Conservation (phyloP, 1,140 invertebrate genomes). For the Neodiprion lecontei region DNA sequence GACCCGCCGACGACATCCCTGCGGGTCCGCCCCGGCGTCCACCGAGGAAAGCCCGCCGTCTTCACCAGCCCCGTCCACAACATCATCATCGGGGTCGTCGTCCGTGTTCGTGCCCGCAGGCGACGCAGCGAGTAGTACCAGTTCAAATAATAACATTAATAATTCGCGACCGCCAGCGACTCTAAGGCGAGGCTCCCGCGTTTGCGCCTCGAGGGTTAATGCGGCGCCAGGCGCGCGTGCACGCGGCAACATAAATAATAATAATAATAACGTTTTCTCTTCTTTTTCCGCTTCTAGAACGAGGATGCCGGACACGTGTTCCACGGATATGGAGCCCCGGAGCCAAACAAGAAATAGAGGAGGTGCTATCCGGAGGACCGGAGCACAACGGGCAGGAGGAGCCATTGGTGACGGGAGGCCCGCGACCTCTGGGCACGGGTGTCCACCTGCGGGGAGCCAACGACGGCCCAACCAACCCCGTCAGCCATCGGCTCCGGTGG, state of each 20-base stretch:
- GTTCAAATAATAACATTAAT: no score
- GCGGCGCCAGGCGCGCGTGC: neutral
- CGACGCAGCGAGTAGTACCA: neutral
- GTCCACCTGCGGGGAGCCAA: neutral
- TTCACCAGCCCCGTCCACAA: neutral
- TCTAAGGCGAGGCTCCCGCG: neutral
- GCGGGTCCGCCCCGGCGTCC: no score
- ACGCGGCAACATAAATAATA: neutral
- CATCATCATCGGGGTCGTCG: neutral
- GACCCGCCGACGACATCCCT: no score
- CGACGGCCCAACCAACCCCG: neutral
- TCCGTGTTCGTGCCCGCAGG: neutral
- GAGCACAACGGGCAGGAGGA: neutral
- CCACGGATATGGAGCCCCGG: neutral
- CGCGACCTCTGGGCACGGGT: no score
- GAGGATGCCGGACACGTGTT: neutral
- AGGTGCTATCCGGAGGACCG: neutral
- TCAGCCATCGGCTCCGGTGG: neutral
- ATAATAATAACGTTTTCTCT: neutral
- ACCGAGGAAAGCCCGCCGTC: no score
- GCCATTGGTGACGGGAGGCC: neutral
- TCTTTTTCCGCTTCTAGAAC: neutral
- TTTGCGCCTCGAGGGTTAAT: neutral
- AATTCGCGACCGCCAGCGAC: neutral
- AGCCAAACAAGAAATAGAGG: neutral